Conservation (phyloP, 1,140 invertebrate genomes). For the Aplysia californica region DNA sequence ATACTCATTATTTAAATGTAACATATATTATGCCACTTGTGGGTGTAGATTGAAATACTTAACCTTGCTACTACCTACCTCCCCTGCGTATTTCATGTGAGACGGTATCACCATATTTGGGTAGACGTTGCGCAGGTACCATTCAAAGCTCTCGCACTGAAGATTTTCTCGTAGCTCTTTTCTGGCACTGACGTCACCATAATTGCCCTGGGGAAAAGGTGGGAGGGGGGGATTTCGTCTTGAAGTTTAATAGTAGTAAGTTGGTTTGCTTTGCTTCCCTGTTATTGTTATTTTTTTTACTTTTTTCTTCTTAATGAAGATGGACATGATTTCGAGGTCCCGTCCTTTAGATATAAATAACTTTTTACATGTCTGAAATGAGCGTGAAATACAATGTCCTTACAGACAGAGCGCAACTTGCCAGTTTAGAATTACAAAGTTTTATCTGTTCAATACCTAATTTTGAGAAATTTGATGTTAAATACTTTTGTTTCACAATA, state of each 20-base stretch:
- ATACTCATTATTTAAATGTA: background rate
- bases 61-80: conserved; percentile 32
- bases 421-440: too few species aligned
- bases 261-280: too few species aligned
- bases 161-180: conserved; percentile 80
- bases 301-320: too few species aligned
- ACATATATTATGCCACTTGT: background rate
- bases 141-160: conserved; percentile 93
- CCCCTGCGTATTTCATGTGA: conserved; percentile 40
- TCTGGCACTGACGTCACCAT: conserved; percentile 74
- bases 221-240: background rate
- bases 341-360: background rate
- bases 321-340: too few species aligned
- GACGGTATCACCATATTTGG: conserved; percentile 79
- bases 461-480: too few species aligned
- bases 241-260: too few species aligned
- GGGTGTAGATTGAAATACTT: background rate
- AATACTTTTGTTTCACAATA: background rate
- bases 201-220: conserved; percentile 44
- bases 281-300: too few species aligned
- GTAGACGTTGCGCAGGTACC: conserved; percentile 97
- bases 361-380: background rate
- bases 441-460: too few species aligned
- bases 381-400: background rate
- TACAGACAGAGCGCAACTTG: too few species aligned